Conservation (phyloP, 2,888 invertebrate genomes). For the Apodemia mormo region DNA sequence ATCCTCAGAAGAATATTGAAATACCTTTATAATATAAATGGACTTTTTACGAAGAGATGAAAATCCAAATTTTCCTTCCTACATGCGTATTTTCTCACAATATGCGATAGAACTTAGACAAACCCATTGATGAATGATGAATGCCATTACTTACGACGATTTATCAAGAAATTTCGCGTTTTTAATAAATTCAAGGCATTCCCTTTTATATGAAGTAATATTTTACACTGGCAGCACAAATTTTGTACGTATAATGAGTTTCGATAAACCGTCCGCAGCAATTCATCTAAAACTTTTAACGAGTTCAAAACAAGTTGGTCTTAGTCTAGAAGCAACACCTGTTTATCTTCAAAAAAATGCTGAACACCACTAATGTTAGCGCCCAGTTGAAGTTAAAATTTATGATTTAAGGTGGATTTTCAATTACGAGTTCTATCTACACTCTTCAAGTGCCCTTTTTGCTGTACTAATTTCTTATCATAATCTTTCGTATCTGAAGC, state of each 20-base stretch:
- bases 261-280: slow-evolving; percentile 10
- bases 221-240: slow-evolving; percentile 9
- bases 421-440: too few species aligned
- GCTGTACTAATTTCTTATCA: too few species aligned
- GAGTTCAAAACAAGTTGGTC: slow-evolving; percentile 13
- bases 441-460: too few species aligned
- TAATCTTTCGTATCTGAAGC: too few species aligned
- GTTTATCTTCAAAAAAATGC: not conserved
- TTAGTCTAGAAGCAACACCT: slow-evolving; percentile 9
- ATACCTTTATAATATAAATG: too few species aligned
- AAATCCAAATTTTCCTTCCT: not conserved
- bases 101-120: not conserved
- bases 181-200: slow-evolving; percentile 11
- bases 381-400: too few species aligned
- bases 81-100: too few species aligned
- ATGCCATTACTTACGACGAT: not conserved
- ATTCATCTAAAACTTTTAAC: slow-evolving; percentile 16
- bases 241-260: slow-evolving; percentile 17
- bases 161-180: slow-evolving; percentile 10
- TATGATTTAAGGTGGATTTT: too few species aligned
- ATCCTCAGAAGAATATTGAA: too few species aligned
- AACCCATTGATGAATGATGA: slow-evolving; percentile 9
- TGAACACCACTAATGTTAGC: too few species aligned
- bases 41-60: too few species aligned
- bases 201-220: slow-evolving; percentile 14